Percentiles rank a stretch among this genome's conserved stretches.
Conservation (phyloP, 2,888 invertebrate species). For the Rhagonycha fulva region DNA sequence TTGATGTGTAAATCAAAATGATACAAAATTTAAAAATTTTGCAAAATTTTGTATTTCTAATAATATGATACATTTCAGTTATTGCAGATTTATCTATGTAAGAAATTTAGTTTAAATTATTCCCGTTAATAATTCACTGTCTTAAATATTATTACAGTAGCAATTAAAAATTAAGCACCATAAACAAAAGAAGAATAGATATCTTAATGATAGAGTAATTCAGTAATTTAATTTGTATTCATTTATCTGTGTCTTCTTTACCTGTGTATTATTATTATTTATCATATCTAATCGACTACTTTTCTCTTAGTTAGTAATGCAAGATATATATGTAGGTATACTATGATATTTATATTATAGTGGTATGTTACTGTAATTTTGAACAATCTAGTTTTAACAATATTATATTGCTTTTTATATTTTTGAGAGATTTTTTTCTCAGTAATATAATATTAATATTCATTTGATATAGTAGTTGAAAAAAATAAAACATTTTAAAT, state of each 20-base stretch:
- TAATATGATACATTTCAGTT: background rate
- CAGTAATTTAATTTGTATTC: background rate
- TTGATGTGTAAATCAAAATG: no score
- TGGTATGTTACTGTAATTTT: no score
- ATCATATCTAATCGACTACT: background rate
- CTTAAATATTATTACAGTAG: background rate
- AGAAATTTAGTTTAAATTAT: background rate
- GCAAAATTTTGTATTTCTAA: no score
- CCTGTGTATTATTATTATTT: background rate
- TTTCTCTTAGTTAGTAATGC: background rate
- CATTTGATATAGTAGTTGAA: no score
- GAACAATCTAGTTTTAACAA: no score
- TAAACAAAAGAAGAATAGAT: background rate
- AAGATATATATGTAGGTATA: background rate
- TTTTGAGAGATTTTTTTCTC: no score
- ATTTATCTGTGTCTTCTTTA: background rate
- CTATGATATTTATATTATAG: no score
- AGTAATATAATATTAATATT: no score
- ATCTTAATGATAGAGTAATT: background rate
- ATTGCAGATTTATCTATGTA: background rate
- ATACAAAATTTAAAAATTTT: no score
- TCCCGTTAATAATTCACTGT: background rate
- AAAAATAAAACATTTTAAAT: background rate
- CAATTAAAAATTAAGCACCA: background rate
- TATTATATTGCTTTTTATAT: no score